Percentiles rank a stretch among this genome's conserved stretches.
Evolutionary conservation across 2,888 invertebrate species (phyloP).

Genomic region (Lithophane semibrunnea): DNA sequence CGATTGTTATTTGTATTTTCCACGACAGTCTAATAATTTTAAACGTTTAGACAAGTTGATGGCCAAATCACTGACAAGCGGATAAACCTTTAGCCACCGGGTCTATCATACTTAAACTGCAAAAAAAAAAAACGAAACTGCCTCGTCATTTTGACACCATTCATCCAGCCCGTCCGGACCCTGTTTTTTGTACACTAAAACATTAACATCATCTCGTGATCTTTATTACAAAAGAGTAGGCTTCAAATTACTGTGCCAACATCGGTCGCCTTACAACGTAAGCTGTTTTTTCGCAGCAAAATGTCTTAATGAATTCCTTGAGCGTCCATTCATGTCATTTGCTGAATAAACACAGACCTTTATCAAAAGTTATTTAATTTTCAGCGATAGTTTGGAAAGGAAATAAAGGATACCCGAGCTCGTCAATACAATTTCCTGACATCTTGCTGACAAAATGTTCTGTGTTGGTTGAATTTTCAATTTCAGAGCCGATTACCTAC

Average conservation of each 20-base stretch:
- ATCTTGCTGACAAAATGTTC: conserved; percentile 10
- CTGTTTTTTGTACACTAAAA: conserved; percentile 66
- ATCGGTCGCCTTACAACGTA: conserved; percentile 49
- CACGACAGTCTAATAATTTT: conserved; percentile 42
- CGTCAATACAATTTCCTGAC: conserved; percentile 19
- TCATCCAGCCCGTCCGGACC: conserved; percentile 85
- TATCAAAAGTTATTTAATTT: conserved; percentile 80
- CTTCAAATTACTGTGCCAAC: conserved; percentile 51
- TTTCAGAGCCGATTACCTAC: neutral
- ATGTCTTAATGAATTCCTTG: conserved; percentile 88
- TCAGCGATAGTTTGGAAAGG: conserved; percentile 69
- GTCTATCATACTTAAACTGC: conserved; percentile 79
- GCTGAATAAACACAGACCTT: conserved; percentile 87
- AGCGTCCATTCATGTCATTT: conserved; percentile 87
- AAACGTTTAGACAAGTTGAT: conserved; percentile 56
- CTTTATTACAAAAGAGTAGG: conserved; percentile 63
- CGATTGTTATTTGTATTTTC: conserved; percentile 29
- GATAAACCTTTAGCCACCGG: conserved; percentile 69
- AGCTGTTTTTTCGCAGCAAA: conserved; percentile 78
- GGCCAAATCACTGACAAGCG: conserved; percentile 56
- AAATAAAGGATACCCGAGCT: conserved; percentile 69
- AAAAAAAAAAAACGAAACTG: conserved; percentile 84
- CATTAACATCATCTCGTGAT: conserved; percentile 27
- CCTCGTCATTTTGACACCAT: conserved; percentile 89
- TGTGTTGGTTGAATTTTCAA: too few species aligned